Conservation (phyloP, 2,113 vertebrate genomes). For the Capra hircus region DNA sequence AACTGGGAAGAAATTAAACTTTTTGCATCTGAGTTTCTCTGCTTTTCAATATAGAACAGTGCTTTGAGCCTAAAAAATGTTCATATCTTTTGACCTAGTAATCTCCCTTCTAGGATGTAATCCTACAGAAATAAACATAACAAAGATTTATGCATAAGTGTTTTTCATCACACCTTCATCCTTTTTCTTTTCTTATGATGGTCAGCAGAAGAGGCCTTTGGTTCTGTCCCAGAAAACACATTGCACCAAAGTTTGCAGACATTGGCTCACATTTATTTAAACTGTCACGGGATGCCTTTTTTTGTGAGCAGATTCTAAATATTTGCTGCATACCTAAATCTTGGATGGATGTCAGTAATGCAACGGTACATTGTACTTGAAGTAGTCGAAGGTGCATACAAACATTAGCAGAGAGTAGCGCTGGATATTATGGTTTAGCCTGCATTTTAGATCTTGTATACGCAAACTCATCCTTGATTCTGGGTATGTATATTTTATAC, state of each 20-base stretch:
- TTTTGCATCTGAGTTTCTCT: neutral
- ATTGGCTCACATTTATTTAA: neutral
- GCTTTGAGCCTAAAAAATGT: neutral
- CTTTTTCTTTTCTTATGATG: neutral
- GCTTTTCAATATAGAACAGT: neutral
- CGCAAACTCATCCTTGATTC: neutral
- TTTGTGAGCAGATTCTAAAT: neutral
- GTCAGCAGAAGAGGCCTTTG: neutral
- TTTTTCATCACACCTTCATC: neutral
- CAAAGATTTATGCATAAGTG: neutral
- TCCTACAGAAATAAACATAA: neutral
- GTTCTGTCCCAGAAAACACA: neutral
- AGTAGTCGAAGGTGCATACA: neutral
- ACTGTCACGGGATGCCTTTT: neutral
- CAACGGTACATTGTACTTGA: neutral
- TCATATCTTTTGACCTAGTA: neutral
- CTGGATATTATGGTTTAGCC: neutral
- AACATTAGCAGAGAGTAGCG: neutral
- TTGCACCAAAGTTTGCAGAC: neutral
- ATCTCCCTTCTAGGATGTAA: neutral
- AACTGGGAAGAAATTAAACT: neutral
- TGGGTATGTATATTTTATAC: neutral
- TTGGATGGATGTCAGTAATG: neutral
- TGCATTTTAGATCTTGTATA: neutral
- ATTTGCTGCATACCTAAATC: neutral